Percentiles rank a stretch among this genome's conserved stretches.
These are phyloP conservation scores for Lissocephala sabroskyi DNA, from an alignment of 2,888 invertebrate species.

Conservation along the genomic window DNA sequence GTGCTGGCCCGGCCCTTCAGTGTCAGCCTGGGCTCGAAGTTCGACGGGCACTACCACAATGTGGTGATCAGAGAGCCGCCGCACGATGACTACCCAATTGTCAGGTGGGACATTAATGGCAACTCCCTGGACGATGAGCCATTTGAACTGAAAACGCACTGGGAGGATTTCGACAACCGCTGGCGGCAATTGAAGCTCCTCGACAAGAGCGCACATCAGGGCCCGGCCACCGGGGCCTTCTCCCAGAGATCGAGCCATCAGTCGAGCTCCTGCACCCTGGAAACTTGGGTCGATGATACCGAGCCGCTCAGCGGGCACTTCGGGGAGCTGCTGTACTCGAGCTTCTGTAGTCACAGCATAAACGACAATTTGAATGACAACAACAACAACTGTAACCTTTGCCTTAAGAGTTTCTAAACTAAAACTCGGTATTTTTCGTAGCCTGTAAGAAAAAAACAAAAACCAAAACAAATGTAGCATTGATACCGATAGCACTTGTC, in stretches of 20 bases:
- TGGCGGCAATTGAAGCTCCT: conserved; percentile 42
- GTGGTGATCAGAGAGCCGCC: conserved; percentile 65
- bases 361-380: conserved; percentile 2
- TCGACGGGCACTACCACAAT: conserved; percentile 61
- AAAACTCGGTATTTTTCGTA: neutral
- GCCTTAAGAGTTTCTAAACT: conserved; percentile 63
- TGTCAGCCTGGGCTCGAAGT: conserved; percentile 62
- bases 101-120: conserved; percentile 70
- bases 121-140: conserved; percentile 66
- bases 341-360: no score
- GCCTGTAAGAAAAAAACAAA: neutral
- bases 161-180: conserved; percentile 59
- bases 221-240: conserved; percentile 32
- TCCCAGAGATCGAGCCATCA: conserved; percentile 66
- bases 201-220: conserved; percentile 27
- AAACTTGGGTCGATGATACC: conserved; percentile 72
- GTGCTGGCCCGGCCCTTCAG: conserved; percentile 41
- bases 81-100: conserved; percentile 54
- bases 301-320: conserved; percentile 23
- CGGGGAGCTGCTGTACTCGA: conserved; percentile 36
- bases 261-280: conserved; percentile 70
- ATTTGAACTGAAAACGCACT: conserved; percentile 44
- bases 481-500: neutral
- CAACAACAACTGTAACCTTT: conserved; percentile 39
- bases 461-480: neutral